Evolutionary conservation across 2,113 vertebrate species (phyloP).

Genomic region (Prolemur simus): DNA sequence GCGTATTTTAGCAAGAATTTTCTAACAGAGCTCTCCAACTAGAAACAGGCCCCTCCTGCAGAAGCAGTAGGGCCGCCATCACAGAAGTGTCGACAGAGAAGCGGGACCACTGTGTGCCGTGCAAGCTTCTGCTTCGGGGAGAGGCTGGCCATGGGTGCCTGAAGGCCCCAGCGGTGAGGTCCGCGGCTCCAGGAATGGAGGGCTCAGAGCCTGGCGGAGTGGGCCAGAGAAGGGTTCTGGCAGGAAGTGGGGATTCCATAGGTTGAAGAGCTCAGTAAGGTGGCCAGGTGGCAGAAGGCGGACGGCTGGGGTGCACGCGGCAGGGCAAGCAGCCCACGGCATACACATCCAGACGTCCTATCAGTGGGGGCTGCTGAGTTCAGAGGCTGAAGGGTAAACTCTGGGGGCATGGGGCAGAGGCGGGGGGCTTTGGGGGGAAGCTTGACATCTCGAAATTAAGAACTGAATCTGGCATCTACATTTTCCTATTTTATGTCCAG

Average conservation of each 20-base stretch:
- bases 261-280: neutral
- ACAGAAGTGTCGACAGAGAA: accelerated
- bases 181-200: neutral
- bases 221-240: neutral
- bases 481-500: constrained; percentile 80
- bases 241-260: neutral
- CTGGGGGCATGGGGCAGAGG: neutral
- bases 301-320: neutral
- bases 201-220: neutral
- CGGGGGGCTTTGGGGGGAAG: neutral
- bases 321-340: neutral
- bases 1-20: neutral
- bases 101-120: too few relatives aligned
- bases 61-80: accelerated
- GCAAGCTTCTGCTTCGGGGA: neutral
- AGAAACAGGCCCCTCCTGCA: neutral
- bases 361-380: neutral
- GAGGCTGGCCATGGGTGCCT: neutral
- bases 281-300: neutral
- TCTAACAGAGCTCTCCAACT: neutral
- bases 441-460: neutral
- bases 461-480: neutral
- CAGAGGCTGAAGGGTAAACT: neutral
- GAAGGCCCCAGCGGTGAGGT: neutral
- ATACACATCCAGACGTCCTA: neutral